phyloP scores from a whole-genome alignment of 2,888 invertebrate genomes.

The Caenorhabditis doughertyi region DNA sequence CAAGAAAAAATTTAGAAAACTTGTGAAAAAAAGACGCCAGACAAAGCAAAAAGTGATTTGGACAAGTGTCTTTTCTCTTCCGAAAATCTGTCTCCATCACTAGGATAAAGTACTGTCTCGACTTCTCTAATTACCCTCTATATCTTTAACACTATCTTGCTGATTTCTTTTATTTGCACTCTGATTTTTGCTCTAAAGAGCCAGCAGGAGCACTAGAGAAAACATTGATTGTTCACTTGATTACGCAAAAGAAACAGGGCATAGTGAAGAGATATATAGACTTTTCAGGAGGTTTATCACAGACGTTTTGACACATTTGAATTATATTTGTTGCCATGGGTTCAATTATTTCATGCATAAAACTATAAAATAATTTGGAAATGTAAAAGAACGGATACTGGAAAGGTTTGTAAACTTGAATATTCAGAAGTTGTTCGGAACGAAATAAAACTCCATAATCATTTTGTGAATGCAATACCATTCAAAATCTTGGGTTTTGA shows the following conservation, averaged over 20 bases:
- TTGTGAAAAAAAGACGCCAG: constrained; percentile 36
- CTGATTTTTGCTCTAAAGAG: constrained; percentile 48
- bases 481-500: constrained; percentile 13
- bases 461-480: neutral
- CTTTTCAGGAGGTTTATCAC: neutral
- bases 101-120: constrained; percentile 45
- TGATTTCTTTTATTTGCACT: constrained; percentile 38
- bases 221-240: constrained; percentile 51
- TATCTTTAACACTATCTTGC: constrained; percentile 1
- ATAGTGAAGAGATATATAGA: constrained; percentile 3
- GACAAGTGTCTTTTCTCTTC: constrained; percentile 34
- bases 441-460: too few relatives aligned
- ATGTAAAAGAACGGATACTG: too few relatives aligned
- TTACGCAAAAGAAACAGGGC: constrained; percentile 40
- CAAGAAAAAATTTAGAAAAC: neutral
- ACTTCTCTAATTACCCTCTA: constrained; percentile 10
- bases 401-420: too few relatives aligned
- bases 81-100: constrained; percentile 4
- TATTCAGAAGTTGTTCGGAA: too few relatives aligned
- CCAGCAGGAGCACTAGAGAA: constrained; percentile 41
- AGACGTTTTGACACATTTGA: constrained; percentile 26
- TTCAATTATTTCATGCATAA: constrained; percentile 24
- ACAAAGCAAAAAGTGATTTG: constrained; percentile 35
- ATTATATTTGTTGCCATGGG: constrained; percentile 10
- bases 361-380: too few relatives aligned